These are phyloP conservation scores for Thysanoteuthis rhombus DNA, from an alignment of 2,888 invertebrate genomes.

Conservation along the genomic window DNA sequence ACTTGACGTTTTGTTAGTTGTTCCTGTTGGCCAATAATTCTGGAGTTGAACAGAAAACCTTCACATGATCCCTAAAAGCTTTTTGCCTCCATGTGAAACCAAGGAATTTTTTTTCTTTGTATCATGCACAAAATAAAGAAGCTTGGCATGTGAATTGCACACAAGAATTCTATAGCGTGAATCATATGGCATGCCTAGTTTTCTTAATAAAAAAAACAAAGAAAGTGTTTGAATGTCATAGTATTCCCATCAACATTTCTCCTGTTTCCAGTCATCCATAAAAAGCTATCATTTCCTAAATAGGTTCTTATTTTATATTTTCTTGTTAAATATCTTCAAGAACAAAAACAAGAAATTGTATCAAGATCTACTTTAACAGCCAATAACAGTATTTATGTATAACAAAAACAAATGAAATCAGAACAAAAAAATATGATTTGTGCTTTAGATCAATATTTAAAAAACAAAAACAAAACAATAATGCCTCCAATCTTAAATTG, in stretches of 20 bases:
- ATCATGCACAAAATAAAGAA: not conserved
- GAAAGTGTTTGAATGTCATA: not conserved
- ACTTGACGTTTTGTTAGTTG: too few species aligned
- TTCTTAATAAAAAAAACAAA: not conserved
- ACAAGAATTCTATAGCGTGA: not conserved
- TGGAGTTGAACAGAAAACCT: not conserved
- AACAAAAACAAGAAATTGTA: too few species aligned
- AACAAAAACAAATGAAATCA: too few species aligned
- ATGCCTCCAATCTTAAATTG: too few species aligned
- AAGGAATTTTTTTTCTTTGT: not conserved
- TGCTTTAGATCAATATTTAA: too few species aligned
- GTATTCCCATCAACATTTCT: not conserved
- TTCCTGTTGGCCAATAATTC: too few species aligned
- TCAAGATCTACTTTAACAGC: too few species aligned
- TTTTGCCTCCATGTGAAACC: not conserved
- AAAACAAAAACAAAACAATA: too few species aligned
- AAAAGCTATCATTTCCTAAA: not conserved
- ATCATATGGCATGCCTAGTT: not conserved
- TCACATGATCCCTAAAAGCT: not conserved
- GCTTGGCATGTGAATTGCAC: not conserved
- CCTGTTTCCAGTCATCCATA: not conserved
- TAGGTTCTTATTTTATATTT: too few species aligned
- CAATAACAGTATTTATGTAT: too few species aligned
- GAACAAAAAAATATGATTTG: too few species aligned
- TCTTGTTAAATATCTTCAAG: too few species aligned